Conservation (phyloP, 2,113 vertebrate species). For the Dendropsophus ebraccatus region DNA sequence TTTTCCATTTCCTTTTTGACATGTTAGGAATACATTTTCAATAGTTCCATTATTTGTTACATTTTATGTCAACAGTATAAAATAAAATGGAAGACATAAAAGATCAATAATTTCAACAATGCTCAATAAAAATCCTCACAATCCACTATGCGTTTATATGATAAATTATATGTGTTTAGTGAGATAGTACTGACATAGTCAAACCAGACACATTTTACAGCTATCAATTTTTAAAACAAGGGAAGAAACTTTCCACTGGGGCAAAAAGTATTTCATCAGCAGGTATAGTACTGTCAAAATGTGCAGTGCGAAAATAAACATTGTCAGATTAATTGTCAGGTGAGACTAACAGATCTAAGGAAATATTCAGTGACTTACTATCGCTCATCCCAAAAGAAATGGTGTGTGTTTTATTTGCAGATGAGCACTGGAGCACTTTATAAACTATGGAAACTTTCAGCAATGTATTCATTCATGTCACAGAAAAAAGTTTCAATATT, state of each 20-base stretch:
- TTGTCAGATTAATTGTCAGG: conserved; percentile 33
- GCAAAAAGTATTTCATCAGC: conserved; percentile 16
- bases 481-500: not conserved
- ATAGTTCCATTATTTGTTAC: not conserved
- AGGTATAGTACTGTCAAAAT: conserved; percentile 19
- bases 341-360: conserved; percentile 24
- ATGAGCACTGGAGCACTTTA: not conserved
- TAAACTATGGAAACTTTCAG: not conserved
- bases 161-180: not conserved
- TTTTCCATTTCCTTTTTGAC: not conserved
- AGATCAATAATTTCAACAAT: not conserved
- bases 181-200: not conserved
- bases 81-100: not conserved
- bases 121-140: not conserved
- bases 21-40: not conserved
- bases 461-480: not conserved
- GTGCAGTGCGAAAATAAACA: conserved; percentile 8
- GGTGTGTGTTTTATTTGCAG: conserved; percentile 9
- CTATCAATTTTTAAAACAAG: conserved; percentile 31
- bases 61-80: conserved; percentile 8
- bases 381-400: not conserved
- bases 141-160: not conserved
- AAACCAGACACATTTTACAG: not conserved
- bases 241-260: conserved; percentile 26
- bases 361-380: conserved; percentile 21